Conservation (phyloP, 2,797 vertebrate genomes). For the Parambassis ranga region DNA sequence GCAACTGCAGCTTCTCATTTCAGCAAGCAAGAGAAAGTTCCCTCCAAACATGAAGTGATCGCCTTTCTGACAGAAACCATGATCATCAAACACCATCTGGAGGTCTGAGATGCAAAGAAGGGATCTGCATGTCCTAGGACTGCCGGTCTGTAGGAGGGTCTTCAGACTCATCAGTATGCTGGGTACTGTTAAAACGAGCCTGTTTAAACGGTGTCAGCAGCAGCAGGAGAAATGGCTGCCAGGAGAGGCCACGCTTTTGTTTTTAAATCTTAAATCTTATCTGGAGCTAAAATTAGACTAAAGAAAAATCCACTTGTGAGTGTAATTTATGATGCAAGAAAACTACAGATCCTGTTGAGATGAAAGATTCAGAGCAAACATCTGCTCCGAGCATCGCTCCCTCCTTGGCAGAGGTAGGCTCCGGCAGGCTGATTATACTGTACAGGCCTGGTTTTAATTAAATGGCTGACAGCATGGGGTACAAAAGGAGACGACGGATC, state of each 20-base stretch:
- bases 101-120: too few species aligned
- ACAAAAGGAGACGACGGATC: slow-evolving; percentile 38
- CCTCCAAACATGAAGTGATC: background rate
- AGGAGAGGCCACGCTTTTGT: background rate
- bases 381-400: slow-evolving; percentile 55
- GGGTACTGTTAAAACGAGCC: slow-evolving; percentile 12
- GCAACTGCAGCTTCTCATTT: background rate
- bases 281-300: slow-evolving; percentile 51
- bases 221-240: background rate
- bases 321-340: slow-evolving; percentile 27
- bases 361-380: slow-evolving; percentile 57
- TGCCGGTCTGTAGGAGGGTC: too few species aligned
- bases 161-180: background rate
- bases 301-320: slow-evolving; percentile 39
- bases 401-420: slow-evolving; percentile 39
- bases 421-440: slow-evolving; percentile 51
- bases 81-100: too few species aligned
- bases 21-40: background rate
- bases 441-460: slow-evolving; percentile 64
- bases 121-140: too few species aligned
- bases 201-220: slow-evolving; percentile 6
- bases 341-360: slow-evolving; percentile 28
- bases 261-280: slow-evolving; percentile 13
- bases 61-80: too few species aligned
- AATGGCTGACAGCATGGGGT: slow-evolving; percentile 49